These are phyloP conservation scores for Carassius gibelio DNA, from an alignment of 2,113 vertebrate genomes.

Conservation along the genomic window DNA sequence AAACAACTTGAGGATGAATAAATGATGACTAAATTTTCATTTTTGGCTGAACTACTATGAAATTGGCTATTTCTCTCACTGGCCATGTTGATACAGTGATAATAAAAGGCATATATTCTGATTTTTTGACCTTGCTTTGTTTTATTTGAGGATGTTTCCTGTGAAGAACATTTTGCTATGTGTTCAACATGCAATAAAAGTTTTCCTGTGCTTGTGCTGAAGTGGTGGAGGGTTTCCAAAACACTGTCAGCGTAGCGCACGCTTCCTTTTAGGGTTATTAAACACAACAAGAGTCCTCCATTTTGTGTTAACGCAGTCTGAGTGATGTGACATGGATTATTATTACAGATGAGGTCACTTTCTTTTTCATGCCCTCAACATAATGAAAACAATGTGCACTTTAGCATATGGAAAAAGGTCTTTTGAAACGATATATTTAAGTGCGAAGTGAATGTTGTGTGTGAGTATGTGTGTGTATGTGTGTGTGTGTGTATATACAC, in stretches of 20 bases:
- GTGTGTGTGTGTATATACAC: too few species aligned
- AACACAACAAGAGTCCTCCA: not conserved
- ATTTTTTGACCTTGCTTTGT: not conserved
- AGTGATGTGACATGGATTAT: not conserved
- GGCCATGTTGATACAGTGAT: not conserved
- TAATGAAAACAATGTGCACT: not conserved
- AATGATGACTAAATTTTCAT: too few species aligned
- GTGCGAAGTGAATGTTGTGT: not conserved
- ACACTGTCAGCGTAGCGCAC: not conserved
- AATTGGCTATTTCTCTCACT: not conserved
- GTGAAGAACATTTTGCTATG: too few species aligned
- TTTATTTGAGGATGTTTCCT: not conserved
- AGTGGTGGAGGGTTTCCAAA: constrained; percentile 19
- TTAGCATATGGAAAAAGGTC: not conserved
- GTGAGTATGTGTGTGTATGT: too few species aligned
- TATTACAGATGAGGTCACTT: not conserved
- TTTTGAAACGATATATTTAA: not conserved
- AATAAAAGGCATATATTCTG: not conserved
- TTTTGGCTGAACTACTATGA: not conserved
- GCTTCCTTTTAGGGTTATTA: constrained; percentile 36
- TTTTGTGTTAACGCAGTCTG: not conserved
- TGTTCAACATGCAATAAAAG: not conserved
- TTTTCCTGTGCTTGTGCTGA: not conserved
- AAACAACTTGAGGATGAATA: not conserved
- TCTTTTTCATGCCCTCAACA: not conserved